A percentile compares a stretch with the other conserved stretches of the same genome.
Evolutionary conservation across 2,113 vertebrate genomes (phyloP).

Genomic region (Podarcis cretensis): DNA sequence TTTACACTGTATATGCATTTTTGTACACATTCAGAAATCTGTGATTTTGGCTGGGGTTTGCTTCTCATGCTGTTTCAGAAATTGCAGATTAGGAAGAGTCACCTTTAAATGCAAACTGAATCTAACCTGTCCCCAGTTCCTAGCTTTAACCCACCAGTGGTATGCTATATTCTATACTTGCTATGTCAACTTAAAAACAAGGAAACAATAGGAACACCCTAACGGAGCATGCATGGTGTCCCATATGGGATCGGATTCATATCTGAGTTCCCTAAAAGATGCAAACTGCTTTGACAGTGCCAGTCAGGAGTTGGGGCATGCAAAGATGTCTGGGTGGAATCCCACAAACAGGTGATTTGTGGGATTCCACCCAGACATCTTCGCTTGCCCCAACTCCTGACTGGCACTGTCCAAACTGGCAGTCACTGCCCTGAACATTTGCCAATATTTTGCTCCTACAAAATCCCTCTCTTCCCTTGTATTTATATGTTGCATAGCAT

Average conservation of each 20-base stretch:
- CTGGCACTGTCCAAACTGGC: background rate
- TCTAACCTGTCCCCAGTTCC: background rate
- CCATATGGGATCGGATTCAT: background rate
- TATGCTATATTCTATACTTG: background rate
- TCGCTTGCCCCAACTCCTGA: background rate
- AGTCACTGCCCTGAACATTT: background rate
- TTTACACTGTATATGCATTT: no score
- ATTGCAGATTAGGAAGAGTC: background rate
- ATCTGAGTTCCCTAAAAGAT: background rate
- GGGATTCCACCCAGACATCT: background rate
- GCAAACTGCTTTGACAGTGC: background rate
- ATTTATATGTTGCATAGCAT: background rate
- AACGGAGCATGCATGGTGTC: background rate
- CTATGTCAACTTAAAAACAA: background rate
- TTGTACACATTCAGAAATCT: no score
- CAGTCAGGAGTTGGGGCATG: background rate
- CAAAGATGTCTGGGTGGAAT: background rate
- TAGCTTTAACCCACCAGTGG: background rate
- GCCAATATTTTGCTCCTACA: background rate
- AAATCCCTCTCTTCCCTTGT: fast-evolving
- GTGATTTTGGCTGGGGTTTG: no score
- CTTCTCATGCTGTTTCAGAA: background rate
- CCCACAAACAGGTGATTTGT: background rate
- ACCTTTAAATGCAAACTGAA: background rate
- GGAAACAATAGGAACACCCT: background rate